Evolutionary conservation across 2,797 vertebrate genomes (phyloP), one percentile per base, ranked within the genome.

Genomic region (Psittacula derbiana): DNA sequence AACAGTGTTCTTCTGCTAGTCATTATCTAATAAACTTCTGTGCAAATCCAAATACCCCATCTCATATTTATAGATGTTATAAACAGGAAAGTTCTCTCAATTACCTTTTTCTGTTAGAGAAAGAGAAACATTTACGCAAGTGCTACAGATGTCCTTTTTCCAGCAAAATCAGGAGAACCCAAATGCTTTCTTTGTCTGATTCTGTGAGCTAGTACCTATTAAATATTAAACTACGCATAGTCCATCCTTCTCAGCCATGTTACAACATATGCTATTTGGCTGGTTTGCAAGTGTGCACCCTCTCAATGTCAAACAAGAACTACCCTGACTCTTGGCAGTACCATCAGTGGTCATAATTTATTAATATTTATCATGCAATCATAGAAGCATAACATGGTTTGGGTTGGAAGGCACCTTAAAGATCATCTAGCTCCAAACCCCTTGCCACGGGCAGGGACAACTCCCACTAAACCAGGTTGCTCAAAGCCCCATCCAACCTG

Each of bases 71-170:
- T 82, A 94, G 87, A 93, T 61, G 57, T 90, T 94, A 95, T 96
- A 97, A 96, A 96, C 94, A 96, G 96, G 95, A 96, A 97, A 88
- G 95, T 82, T 93, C 93, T 88, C 73, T 80, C 21, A 1, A 94
- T 70, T 88, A 84, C 70, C 73, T 81, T 93, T 90, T 91, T 93
- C 44, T 93, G 65, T 72, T 92, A 84, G 74, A 94, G 86, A 91
- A 95, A 72, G 64, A 88, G 75, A 95, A 97, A 96, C 85, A 93
- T 94, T 95, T 97, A 95, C 43, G 25, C 61, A 93, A 86, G 86
- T 83, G 62, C 52, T 76, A 87, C 92, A 95, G 90, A 94, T 87
- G 88, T 36, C 57, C 82, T 78, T 93, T 90, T 82, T 96, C 92
- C 74, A 81, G 65, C 61, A 84, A 93, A 93, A 82, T 44, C 2